Conservation (phyloP, 2,113 vertebrate species). For the Burhinus bistriatus region DNA sequence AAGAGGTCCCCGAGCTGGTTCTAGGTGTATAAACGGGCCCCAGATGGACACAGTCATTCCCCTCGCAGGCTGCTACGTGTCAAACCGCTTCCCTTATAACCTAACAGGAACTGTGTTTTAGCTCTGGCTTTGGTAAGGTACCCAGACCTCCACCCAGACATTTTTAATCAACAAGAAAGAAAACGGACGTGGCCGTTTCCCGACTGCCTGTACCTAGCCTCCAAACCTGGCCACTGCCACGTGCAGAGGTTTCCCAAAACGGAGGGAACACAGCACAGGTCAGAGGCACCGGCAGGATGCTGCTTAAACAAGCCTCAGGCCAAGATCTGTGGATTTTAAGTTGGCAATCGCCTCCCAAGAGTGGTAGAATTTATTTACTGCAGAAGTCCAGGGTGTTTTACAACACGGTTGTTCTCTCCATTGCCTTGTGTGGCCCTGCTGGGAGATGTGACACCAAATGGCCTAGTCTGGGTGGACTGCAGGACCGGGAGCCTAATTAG, state of each 20-base stretch:
- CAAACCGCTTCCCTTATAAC: accelerated
- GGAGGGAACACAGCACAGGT: accelerated
- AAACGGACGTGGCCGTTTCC: accelerated
- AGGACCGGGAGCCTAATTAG: background rate
- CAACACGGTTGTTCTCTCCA: accelerated
- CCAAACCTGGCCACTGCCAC: accelerated
- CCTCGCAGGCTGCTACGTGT: accelerated
- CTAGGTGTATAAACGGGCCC: accelerated
- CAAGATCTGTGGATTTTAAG: accelerated
- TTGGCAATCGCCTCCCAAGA: accelerated
- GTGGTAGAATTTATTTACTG: background rate
- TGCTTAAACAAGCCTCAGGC: background rate
- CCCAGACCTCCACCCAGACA: accelerated
- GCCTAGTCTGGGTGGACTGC: background rate
- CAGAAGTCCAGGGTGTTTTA: background rate
- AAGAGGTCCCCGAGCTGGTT: background rate
- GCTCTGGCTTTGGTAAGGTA: background rate
- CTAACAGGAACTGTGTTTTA: accelerated
- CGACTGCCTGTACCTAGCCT: accelerated
- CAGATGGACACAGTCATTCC: accelerated
- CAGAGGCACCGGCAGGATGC: accelerated
- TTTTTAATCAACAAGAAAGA: accelerated
- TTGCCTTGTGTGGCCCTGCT: background rate
- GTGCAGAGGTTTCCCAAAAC: accelerated
- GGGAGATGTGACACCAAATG: background rate